Evolutionary conservation across 2,888 invertebrate genomes (phyloP), one percentile per base, ranked within the genome.

Genomic region (Calameuta idolon): DNA sequence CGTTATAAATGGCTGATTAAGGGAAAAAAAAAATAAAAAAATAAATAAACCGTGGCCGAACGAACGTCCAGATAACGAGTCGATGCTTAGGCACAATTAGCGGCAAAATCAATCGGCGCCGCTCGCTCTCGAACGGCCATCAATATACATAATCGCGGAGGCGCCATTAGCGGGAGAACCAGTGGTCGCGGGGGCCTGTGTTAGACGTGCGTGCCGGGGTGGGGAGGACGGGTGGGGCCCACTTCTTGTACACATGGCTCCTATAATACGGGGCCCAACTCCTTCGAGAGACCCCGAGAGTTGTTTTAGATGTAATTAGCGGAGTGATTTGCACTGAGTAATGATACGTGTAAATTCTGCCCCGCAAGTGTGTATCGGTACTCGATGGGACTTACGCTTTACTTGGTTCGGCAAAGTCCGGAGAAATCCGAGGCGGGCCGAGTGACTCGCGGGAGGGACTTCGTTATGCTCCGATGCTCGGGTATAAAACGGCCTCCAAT

Each of bases 21-120:
- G 55, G 9, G 15, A 55, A 23, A 23, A 2, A 2, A 40, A 23
- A 5, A 15, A 55, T 1, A 40, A 55, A 55, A 23, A 55, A 23
- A 55, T 15, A 55, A 55, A 55, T 23, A 23, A 55, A 55, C 79
- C 76, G 78, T 81, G 80, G 82, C 76, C 81, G 80, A 82, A 81
- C 81, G 77, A 83, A 79, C 79, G 79, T 82, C 79, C 81, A 71
- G 85, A 86, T 85, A 83, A 84, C 82, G 81, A 83, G 84, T 79
- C 81, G 85, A 83, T 84, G 84, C 85, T 87, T 88, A 83, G 82
- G 83, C 83, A 87, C 87, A 87, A 87, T 88, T 89, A 89, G 85
- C 84, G 83, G 83, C 84, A 83, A 83, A 87, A 88, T 88, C 86
- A 87, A 89, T 87, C 86, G 84, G 76, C 80, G 77, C 81, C 80